Percentiles rank a stretch among this genome's conserved stretches.
phyloP scores from a whole-genome alignment of 2,113 vertebrate species.

The Periophthalmus modestus region DNA sequence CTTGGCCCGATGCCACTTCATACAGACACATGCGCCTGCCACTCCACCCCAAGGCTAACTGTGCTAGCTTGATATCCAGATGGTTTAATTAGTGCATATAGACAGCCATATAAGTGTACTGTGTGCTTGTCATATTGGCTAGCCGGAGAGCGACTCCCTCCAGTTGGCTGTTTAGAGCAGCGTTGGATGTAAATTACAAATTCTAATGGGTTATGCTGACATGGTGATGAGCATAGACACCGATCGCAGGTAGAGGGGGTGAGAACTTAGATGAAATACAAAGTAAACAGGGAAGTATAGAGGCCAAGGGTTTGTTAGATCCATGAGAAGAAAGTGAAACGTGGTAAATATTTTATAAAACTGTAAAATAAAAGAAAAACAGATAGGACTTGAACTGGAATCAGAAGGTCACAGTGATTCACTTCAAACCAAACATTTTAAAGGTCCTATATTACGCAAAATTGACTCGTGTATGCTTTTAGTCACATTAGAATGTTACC shows the following conservation, averaged over 20 bases:
- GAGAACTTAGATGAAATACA: neutral
- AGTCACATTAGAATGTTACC: no score
- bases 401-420: neutral
- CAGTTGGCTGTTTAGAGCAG: neutral
- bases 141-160: neutral
- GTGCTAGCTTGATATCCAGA: conserved; percentile 63
- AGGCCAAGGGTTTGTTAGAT: neutral
- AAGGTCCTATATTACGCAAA: no score
- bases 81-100: conserved; percentile 63
- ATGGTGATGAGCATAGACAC: neutral
- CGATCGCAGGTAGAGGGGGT: conserved; percentile 10
- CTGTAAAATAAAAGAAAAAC: neutral
- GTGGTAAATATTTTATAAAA: neutral
- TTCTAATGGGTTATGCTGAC: conserved; percentile 13
- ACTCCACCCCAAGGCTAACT: conserved; percentile 47
- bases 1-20: conserved; percentile 54
- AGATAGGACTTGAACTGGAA: neutral
- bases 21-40: conserved; percentile 44
- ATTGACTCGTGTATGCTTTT: neutral
- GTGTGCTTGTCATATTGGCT: conserved; percentile 19
- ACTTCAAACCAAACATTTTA: neutral
- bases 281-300: neutral
- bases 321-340: neutral
- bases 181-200: conserved; percentile 15
- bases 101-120: conserved; percentile 24